These are phyloP conservation scores for Bolinopsis microptera DNA, from an alignment of 37 sponge, comb jelly and placozoan species.

Conservation along the genomic window DNA sequence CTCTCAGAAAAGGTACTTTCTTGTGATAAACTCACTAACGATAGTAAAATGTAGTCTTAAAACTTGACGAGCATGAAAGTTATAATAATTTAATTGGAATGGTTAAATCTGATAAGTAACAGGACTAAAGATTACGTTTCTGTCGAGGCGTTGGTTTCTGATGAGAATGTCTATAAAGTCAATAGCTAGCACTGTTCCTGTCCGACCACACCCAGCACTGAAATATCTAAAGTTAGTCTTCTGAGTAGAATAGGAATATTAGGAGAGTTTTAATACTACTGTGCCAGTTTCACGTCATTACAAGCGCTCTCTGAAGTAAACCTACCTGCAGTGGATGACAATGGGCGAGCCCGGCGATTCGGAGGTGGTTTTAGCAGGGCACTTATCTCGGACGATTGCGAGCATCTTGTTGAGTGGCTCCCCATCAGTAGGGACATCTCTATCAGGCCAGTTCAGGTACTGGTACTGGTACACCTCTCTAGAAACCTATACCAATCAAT, in stretches of 20 bases:
- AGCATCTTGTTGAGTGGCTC: constrained; percentile 54
- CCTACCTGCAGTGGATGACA: constrained; percentile 57
- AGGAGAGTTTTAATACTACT: too few species aligned
- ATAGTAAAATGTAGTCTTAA: too few species aligned
- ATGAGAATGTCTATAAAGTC: constrained; percentile 45
- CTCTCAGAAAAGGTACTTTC: too few species aligned
- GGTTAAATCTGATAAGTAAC: too few species aligned
- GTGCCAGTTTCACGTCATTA: too few species aligned
- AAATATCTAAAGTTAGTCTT: too few species aligned
- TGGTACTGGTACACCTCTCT: constrained; percentile 59
- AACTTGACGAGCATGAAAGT: too few species aligned
- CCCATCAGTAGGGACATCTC: constrained; percentile 44
- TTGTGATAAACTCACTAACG: too few species aligned
- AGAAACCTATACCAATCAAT: background rate
- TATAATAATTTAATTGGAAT: too few species aligned
- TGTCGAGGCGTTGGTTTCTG: background rate
- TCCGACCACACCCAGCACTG: constrained; percentile 62
- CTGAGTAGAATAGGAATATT: too few species aligned
- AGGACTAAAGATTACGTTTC: background rate
- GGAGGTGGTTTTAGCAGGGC: background rate
- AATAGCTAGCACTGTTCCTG: constrained; percentile 54
- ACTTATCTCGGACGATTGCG: background rate
- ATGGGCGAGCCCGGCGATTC: background rate
- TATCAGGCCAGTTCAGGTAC: constrained; percentile 63
- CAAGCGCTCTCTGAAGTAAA: too few species aligned